These are phyloP conservation scores for Volucella inflata DNA, from an alignment of 2,888 invertebrate genomes.

Conservation along the genomic window DNA sequence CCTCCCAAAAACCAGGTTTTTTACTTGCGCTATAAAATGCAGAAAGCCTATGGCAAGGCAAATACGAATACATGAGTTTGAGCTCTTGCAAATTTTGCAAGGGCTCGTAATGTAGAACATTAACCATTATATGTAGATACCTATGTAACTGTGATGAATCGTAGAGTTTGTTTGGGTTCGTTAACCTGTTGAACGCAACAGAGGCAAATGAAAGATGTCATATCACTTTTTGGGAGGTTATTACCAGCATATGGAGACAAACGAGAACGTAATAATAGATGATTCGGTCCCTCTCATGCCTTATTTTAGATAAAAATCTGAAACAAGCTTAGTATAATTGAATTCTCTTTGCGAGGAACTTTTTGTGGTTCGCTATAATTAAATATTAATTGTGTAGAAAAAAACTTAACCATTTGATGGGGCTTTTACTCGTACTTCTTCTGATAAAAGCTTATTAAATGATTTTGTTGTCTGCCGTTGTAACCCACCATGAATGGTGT, in stretches of 20 bases:
- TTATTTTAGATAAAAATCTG: conserved; percentile 44
- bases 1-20: conserved; percentile 58
- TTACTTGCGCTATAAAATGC: conserved; percentile 55
- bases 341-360: conserved; percentile 55
- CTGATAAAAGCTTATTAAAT: conserved; percentile 46
- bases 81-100: conserved; percentile 58
- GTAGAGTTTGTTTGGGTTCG: conserved; percentile 42
- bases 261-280: neutral
- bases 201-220: conserved; percentile 49
- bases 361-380: conserved; percentile 48
- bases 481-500: neutral
- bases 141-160: conserved; percentile 49
- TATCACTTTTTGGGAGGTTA: conserved; percentile 12
- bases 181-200: conserved; percentile 52
- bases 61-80: conserved; percentile 10
- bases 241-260: conserved; percentile 1
- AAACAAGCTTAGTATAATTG: conserved; percentile 35
- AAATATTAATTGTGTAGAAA: conserved; percentile 50
- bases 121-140: conserved; percentile 45
- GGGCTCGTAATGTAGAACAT: conserved; percentile 60
- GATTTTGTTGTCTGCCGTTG: conserved; percentile 7
- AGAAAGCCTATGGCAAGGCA: conserved; percentile 48
- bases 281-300: neutral
- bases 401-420: conserved; percentile 23
- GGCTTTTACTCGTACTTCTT: conserved; percentile 6